Conservation (phyloP, 2,113 vertebrate genomes). For the Hipposideros armiger region DNA sequence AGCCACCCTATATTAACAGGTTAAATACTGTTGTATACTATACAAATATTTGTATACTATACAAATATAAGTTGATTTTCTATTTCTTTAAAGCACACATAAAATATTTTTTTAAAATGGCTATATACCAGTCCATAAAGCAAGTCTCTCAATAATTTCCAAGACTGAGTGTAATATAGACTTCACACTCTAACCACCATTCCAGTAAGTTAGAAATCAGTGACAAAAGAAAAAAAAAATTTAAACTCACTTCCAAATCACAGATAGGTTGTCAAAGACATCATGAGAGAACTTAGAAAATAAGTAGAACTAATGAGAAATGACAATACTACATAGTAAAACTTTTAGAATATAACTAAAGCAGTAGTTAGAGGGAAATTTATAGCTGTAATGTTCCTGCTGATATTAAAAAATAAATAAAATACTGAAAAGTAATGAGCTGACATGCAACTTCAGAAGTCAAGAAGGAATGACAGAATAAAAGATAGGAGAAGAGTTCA, state of each 20-base stretch:
- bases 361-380: neutral
- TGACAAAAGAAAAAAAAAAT: neutral
- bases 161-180: neutral
- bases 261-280: neutral
- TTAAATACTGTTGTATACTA: neutral
- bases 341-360: neutral
- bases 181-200: neutral
- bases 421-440: neutral
- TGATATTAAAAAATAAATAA: neutral
- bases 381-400: neutral
- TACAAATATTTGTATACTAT: neutral
- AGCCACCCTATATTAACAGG: neutral
- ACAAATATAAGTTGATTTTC: conserved; percentile 11
- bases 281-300: conserved; percentile 3
- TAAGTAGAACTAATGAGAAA: neutral
- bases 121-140: neutral
- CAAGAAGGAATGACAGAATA: neutral
- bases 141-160: neutral
- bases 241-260: neutral
- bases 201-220: neutral
- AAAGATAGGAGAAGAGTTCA: neutral
- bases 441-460: conserved; percentile 3
- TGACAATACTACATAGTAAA: neutral
- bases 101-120: neutral
- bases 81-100: neutral